Evolutionary conservation across 2,888 invertebrate species (phyloP), one percentile per base, ranked within the genome.

Genomic region (Acanthosepion pharaonis): DNA sequence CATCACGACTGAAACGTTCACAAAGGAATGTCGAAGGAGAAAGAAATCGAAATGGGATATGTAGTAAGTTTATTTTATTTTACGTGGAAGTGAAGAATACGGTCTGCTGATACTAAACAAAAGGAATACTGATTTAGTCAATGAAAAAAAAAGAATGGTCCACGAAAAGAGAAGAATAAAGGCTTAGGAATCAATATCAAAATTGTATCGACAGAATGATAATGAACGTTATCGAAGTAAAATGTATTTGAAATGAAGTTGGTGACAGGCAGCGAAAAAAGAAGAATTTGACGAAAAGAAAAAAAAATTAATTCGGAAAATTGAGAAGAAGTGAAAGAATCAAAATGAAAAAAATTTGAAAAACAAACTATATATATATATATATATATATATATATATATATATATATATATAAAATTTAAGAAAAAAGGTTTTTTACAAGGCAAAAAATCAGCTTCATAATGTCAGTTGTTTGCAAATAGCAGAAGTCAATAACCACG

Each of bases 171-270:
- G 18, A 33, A 78, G 8, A n/a, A 78, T n/a, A 78, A n/a, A 78
- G 15, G 33, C 18, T n/a, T 78, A n/a, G 2, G 18, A n/a, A 78
- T 78, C 78, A 33, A 78, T 78, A 78, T 15, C 4, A 33, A 78
- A 78, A 78, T n/a, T 78, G n/a, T 78, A 78, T 78, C 78, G 78
- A 11, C 78, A 78, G n/a, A n/a, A n/a, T 78, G n/a, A 78, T 78
- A 78, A 78, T 78, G 78, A 78, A 78, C 4, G 11, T 78, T 78
- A 78, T 78, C 78, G 78, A n/a, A 78, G n/a, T 11, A 11, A n/a
- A 6, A 4, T 78, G n/a, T 78, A n/a, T 78, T 33, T n/a, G 11
- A n/a, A 78, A 78, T 23, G 78, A 78, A 78, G 11, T n/a, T 78
- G 78, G 78, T 78, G 33, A 78, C 78, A 78, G n/a, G n/a, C n/a